Evolutionary conservation across 30 jellyfish, hydroid and myxozoan genomes (phyloP), one percentile per base, ranked within the genome.

Genomic region (Rhopilema esculentum): DNA sequence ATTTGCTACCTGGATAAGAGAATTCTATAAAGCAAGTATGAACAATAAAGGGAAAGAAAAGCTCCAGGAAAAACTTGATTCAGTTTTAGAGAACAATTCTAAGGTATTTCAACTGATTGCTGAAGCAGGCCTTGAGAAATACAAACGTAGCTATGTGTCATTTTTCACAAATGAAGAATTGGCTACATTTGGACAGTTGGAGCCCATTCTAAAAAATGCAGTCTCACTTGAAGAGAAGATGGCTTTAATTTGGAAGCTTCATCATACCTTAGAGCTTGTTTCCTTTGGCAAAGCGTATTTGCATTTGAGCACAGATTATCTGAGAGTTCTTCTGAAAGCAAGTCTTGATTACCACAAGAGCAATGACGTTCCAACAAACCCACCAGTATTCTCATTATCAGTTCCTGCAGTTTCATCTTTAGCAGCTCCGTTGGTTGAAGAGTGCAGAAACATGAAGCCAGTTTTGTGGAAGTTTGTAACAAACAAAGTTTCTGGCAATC

Each of bases 111-210:
- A 79, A 26, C 49, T 88, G 66, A 49, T 88, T 49, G 91, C 87
- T n/a, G 89, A 88, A 9, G 32, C 79, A 0, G 96, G 96, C 49
- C 84, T 88, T 20, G 90, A 77, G 62, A 88, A 78, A 62, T 78
- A 31, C 40, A 78, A 1, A 30, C 77, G 80, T 1, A 90, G 79
- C 72, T 88, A 88, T 74, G 71, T 78, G 22, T 67, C 91, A 25
- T 77, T 66, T 63, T 88, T 88, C 57, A 53, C 67, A 17, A 88
- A 78, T 49, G 85, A 75, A 69, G 96, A 88, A 27, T 72, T 88
- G 49, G 91, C 96, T 21, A 88, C 96, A 23, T 79, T 75, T 33
- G 88, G 88, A 57, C 96, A 88, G 91, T 63, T 88, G 28, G 91
- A 88, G 73, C 88, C 85, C 7, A 48, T 77, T 16, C 28, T 88